These are phyloP conservation scores for Altica lythri DNA, from an alignment of 2,888 invertebrate genomes.

Conservation along the genomic window DNA sequence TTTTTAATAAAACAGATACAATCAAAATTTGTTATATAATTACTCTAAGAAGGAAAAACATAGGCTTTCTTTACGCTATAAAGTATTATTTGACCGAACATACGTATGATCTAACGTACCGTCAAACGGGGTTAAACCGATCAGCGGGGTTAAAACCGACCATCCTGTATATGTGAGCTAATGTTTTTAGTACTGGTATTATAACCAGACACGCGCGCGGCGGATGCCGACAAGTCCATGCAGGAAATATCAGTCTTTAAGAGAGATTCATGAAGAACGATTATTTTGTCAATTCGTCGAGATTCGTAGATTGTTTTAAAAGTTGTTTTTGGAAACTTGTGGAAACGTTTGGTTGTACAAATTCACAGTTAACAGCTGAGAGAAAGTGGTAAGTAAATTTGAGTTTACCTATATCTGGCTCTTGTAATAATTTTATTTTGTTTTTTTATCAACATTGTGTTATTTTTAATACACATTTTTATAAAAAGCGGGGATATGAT, in stretches of 20 bases:
- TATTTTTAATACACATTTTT: background rate
- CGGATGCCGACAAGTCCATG: constrained; percentile 15
- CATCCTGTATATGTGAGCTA: too few relatives aligned
- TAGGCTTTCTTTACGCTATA: too few relatives aligned
- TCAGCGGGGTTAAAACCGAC: constrained; percentile 16
- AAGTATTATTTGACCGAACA: too few relatives aligned
- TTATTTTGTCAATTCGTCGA: constrained; percentile 24
- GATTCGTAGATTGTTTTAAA: constrained; percentile 22
- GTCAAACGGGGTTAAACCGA: constrained; percentile 28
- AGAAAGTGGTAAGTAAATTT: constrained; percentile 24
- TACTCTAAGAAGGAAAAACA: too few relatives aligned
- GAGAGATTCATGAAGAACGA: constrained; percentile 22
- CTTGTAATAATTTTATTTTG: constrained; percentile 11
- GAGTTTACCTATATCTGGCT: constrained; percentile 17
- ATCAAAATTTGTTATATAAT: too few relatives aligned
- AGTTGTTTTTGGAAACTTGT: constrained; percentile 24
- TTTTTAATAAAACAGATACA: too few relatives aligned
- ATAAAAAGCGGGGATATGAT: background rate
- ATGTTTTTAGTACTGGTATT: too few relatives aligned
- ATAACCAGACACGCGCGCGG: too few relatives aligned
- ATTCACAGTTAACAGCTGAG: constrained; percentile 22
- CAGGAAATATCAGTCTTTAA: constrained; percentile 17
- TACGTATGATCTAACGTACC: too few relatives aligned
- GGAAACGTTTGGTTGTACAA: constrained; percentile 26
- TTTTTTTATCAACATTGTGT: constrained; percentile 33